A percentile compares a stretch with the other conserved stretches of the same genome.
Conservation (phyloP, 2,888 invertebrate species). For the Serripes groenlandicus region DNA sequence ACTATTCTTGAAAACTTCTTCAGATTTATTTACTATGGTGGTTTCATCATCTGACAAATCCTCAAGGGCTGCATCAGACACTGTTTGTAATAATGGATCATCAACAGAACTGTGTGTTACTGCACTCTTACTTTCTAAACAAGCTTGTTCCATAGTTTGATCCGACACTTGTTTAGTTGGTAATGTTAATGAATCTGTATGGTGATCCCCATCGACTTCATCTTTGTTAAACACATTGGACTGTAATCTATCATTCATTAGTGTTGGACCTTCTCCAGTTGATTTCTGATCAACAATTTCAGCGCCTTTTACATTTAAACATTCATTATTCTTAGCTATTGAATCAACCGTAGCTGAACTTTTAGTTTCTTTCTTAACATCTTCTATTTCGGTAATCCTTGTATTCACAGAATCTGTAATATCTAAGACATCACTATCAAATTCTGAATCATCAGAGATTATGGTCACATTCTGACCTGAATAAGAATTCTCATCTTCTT, state of each 20-base stretch:
- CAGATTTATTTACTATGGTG: not conserved
- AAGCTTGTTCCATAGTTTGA: slow-evolving; percentile 13
- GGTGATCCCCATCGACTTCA: slow-evolving; percentile 51
- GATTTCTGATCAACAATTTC: not conserved
- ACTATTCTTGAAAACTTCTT: not conserved
- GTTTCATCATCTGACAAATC: not conserved
- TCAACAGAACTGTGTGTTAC: not conserved
- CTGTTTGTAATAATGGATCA: too few species aligned
- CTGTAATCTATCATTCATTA: not conserved
- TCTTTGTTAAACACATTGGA: slow-evolving; percentile 17
- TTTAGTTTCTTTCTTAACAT: not conserved
- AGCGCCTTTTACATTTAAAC: not conserved
- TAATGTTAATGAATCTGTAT: too few species aligned
- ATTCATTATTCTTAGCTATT: not conserved
- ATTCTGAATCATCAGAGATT: not conserved
- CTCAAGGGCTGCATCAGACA: too few species aligned
- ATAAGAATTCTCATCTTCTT: not conserved
- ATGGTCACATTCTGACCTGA: not conserved
- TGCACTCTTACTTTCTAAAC: not conserved
- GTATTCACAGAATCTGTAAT: slow-evolving; percentile 46
- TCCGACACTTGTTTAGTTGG: too few species aligned
- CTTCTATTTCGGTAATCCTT: not conserved
- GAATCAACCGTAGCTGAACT: not conserved
- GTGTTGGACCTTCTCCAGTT: too few species aligned
- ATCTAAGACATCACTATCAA: slow-evolving; percentile 49